Evolutionary conservation across 2,888 invertebrate species (phyloP).

Genomic region (Cephus pygmeus): DNA sequence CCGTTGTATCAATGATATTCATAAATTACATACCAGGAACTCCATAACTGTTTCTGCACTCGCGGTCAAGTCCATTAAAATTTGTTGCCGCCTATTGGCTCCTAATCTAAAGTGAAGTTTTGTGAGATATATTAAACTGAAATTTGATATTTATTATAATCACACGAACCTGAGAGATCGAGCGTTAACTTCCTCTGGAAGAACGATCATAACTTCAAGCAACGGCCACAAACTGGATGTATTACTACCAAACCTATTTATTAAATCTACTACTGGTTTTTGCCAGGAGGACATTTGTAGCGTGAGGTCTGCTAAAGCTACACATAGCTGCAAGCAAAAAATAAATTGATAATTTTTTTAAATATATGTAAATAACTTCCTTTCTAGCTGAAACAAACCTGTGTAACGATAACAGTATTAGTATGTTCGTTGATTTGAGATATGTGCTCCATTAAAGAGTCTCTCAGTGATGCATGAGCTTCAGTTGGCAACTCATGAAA

Average conservation of each 20-base stretch:
- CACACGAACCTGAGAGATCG: conserved; percentile 71
- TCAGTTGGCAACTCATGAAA: conserved; percentile 91
- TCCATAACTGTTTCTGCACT: conserved; percentile 82
- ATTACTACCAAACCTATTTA: conserved; percentile 77
- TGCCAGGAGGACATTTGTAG: conserved; percentile 95
- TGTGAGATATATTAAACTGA: conserved; percentile 7
- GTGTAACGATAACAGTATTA: conserved; percentile 87
- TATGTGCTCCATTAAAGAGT: conserved; percentile 91
- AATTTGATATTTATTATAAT: conserved; percentile 9
- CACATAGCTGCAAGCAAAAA: conserved; percentile 72
- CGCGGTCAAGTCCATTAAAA: conserved; percentile 81
- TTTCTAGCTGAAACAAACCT: conserved; percentile 64
- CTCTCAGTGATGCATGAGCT: conserved; percentile 86
- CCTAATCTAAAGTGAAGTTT: conserved; percentile 71
- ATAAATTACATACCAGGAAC: conserved; percentile 72
- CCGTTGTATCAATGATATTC: neutral
- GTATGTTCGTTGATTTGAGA: conserved; percentile 83
- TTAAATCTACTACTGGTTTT: conserved; percentile 85
- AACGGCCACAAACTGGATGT: conserved; percentile 82
- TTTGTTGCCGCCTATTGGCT: conserved; percentile 88
- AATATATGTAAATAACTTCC: neutral
- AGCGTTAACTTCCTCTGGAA: conserved; percentile 95
- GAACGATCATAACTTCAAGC: conserved; percentile 90
- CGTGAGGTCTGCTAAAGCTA: conserved; percentile 93
- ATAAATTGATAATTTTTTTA: neutral